Conservation (phyloP, 2,113 vertebrate genomes). For the Pachyramphus minor region DNA sequence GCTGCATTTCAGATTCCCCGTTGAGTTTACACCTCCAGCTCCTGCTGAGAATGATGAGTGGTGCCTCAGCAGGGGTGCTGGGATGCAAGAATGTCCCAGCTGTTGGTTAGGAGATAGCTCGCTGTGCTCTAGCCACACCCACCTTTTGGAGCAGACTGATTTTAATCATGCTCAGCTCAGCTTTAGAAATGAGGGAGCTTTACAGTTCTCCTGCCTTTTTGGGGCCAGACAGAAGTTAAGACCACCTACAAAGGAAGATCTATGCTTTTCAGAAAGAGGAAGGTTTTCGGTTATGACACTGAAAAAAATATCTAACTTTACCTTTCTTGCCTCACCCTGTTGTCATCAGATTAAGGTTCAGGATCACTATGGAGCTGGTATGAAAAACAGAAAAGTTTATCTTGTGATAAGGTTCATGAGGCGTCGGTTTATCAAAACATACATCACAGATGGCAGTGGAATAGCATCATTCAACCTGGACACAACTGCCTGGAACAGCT, state of each 20-base stretch:
- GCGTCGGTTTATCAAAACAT: constrained; percentile 25
- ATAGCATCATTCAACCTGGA: constrained; percentile 34
- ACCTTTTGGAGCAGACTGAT: not conserved
- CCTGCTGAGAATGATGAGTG: not conserved
- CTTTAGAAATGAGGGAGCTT: not conserved
- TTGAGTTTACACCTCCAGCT: not conserved
- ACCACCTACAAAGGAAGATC: not conserved
- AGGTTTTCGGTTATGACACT: not conserved
- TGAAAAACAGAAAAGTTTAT: constrained; percentile 54
- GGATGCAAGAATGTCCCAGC: not conserved
- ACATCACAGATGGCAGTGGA: constrained; percentile 55
- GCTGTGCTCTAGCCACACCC: not conserved
- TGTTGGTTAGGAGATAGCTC: not conserved
- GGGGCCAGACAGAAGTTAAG: not conserved
- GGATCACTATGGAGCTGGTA: constrained; percentile 32
- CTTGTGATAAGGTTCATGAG: constrained; percentile 42
- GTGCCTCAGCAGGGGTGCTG: not conserved
- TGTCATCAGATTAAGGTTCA: constrained; percentile 48
- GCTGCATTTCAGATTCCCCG: not conserved
- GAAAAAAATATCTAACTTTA: not conserved
- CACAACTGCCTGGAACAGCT: constrained; percentile 55
- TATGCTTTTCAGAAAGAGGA: not conserved
- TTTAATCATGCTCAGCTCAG: not conserved
- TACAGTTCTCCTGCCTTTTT: not conserved
- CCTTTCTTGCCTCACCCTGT: not conserved